phyloP scores from a whole-genome alignment of 2,113 vertebrate genomes.

The Myotis davidii region DNA sequence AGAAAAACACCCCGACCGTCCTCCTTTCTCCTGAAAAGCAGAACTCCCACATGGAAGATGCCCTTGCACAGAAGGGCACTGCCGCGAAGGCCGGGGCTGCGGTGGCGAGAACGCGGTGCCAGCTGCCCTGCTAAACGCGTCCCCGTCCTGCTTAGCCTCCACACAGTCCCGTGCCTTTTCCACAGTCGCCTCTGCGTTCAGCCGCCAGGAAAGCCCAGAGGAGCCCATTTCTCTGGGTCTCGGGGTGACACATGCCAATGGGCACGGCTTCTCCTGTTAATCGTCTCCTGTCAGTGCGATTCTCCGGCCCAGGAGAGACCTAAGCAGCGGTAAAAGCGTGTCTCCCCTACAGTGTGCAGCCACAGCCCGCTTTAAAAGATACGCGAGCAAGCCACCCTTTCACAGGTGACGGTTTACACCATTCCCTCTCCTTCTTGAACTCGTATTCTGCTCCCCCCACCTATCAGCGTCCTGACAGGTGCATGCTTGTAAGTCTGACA shows the following conservation, averaged over 20 bases:
- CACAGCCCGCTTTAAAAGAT: neutral
- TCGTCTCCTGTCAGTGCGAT: neutral
- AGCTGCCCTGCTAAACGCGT: neutral
- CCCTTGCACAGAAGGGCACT: neutral
- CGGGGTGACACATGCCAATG: neutral
- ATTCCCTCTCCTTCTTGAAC: neutral
- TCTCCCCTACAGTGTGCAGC: no score
- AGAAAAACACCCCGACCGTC: neutral
- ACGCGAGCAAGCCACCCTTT: neutral
- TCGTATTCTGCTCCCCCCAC: neutral
- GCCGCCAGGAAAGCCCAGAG: no score
- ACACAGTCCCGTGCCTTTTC: neutral
- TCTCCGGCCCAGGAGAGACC: neutral
- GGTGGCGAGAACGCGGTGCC: neutral
- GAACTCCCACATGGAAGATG: neutral
- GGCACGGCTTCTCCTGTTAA: neutral
- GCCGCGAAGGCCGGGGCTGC: no score
- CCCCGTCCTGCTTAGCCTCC: neutral
- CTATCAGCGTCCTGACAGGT: neutral
- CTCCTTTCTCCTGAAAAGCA: neutral
- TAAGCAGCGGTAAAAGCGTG: neutral
- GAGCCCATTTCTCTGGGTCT: neutral
- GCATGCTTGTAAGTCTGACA: neutral
- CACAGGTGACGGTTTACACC: no score
- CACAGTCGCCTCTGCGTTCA: neutral